Evolutionary conservation across 2,113 vertebrate genomes (phyloP).

Genomic region (Xenopus laevis): DNA sequence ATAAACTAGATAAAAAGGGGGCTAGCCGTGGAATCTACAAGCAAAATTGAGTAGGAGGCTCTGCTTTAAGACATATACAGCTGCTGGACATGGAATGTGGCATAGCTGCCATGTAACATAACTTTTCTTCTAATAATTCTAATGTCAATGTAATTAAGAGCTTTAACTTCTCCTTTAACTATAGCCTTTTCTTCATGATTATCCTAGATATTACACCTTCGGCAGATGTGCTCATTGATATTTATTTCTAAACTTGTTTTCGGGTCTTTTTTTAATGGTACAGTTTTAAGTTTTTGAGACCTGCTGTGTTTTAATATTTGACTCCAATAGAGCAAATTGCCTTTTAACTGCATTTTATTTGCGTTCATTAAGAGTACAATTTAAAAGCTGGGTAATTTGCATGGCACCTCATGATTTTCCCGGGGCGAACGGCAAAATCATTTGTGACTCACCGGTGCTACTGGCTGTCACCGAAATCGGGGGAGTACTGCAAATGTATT

Average conservation of each 20-base stretch:
- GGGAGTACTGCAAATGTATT: background rate
- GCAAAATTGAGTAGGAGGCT: no score
- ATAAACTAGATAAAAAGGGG: no score
- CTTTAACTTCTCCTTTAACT: no score
- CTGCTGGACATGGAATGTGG: no score
- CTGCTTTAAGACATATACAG: no score
- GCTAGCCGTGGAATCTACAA: no score
- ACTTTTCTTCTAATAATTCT: no score
- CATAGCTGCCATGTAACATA: no score
- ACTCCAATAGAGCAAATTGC: constrained; percentile 80
- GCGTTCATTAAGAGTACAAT: constrained; percentile 80
- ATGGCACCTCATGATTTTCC: constrained; percentile 68
- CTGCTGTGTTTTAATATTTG: constrained; percentile 81
- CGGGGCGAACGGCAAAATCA: constrained; percentile 25
- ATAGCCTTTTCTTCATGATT: no score
- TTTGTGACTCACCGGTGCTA: constrained; percentile 24
- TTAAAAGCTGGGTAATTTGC: constrained; percentile 77
- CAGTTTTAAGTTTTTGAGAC: constrained; percentile 56
- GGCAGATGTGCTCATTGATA: no score
- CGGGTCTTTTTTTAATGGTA: constrained; percentile 6
- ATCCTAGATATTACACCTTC: no score
- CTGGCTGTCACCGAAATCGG: background rate
- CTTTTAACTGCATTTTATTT: constrained; percentile 82
- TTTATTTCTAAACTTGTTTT: background rate
- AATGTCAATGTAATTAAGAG: no score